Evolutionary conservation across 1,140 invertebrate genomes (phyloP), one percentile per base, ranked within the genome.

Genomic region (Ectropis grisescens): DNA sequence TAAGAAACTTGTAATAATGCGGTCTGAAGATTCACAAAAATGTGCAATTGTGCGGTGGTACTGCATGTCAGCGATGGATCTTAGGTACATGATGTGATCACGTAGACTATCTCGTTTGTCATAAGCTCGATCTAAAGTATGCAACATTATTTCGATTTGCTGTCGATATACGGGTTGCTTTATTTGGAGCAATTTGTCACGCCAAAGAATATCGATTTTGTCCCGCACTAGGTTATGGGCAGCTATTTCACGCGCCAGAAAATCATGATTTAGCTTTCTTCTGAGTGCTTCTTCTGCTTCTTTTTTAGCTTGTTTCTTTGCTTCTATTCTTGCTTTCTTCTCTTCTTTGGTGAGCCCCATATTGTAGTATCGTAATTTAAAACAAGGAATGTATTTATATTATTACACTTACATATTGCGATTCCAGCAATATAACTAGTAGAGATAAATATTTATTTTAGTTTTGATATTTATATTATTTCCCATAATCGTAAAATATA

Each of bases 81-180:
- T 72, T 2, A 81, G 36, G 27, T 64, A 58, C 36, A 70, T 60
- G 9, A 48, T 66, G 24, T 64, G 49, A 12, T 43, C 55, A 6
- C 76, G 68, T n/a, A 68, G 38, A 32, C 75, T 42, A 26, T 79
- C 62, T 55, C 75, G 76, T 47, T 79, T 81, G 15, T 81, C 71
- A 8, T 46, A 69, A 2, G 41, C 47, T 33, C 76, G 50, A 57
- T 81, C 76, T 33, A 79, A 81, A n/a, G 52, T 54, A 36, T 75
- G 62, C 69, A 71, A 79, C 60, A 75, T 59, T 2, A 76, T 56
- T 57, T 81, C 64, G 9, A 81, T 66, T 10, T 81, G 71, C 42
- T 75, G 48, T 29, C 42, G 68, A 27, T 76, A 75, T 2, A 76
- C 37, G 0, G 76, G 76, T 51, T 76, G 68, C 41, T 78, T 78